Evolutionary conservation across 1,140 invertebrate genomes (phyloP).

Genomic region (Notospermus geniculatus): DNA sequence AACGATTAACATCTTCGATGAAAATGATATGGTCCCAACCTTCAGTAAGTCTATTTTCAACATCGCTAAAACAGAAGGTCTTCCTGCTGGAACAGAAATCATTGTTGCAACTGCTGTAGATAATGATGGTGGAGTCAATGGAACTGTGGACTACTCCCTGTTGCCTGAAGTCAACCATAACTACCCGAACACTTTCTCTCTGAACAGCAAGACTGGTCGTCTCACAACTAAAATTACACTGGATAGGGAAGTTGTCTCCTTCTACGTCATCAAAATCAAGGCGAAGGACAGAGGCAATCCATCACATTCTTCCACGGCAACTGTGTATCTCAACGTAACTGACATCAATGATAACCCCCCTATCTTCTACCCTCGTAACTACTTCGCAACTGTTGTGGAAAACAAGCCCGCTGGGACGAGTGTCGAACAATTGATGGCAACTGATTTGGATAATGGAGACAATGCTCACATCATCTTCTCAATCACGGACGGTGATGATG

Average conservation of each 20-base stretch:
- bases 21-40: slow-evolving; percentile 85
- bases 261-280: slow-evolving; percentile 66
- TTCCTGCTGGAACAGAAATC: slow-evolving; percentile 26
- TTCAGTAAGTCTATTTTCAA: slow-evolving; percentile 58
- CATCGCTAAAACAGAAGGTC: slow-evolving; percentile 72
- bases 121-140: slow-evolving; percentile 43
- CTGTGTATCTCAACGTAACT: slow-evolving; percentile 67
- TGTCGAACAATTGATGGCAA: slow-evolving; percentile 67
- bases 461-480: slow-evolving; percentile 62
- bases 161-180: slow-evolving; percentile 32
- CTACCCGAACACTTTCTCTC: slow-evolving; percentile 65
- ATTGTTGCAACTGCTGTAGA: slow-evolving; percentile 36
- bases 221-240: slow-evolving; percentile 64
- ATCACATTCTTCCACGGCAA: slow-evolving; percentile 63
- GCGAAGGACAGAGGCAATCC: slow-evolving; percentile 66
- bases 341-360: slow-evolving; percentile 95
- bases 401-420: slow-evolving; percentile 16
- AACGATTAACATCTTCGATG: slow-evolving; percentile 78
- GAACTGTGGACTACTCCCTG: slow-evolving; percentile 38
- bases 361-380: slow-evolving; percentile 71
- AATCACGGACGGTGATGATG: slow-evolving; percentile 29
- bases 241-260: slow-evolving; percentile 59
- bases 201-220: slow-evolving; percentile 82
- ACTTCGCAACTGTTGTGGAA: slow-evolving; percentile 65
- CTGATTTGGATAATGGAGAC: slow-evolving; percentile 77